Evolutionary conservation across 2,113 vertebrate genomes (phyloP).

Genomic region (Ictidomys tridecemlineatus): DNA sequence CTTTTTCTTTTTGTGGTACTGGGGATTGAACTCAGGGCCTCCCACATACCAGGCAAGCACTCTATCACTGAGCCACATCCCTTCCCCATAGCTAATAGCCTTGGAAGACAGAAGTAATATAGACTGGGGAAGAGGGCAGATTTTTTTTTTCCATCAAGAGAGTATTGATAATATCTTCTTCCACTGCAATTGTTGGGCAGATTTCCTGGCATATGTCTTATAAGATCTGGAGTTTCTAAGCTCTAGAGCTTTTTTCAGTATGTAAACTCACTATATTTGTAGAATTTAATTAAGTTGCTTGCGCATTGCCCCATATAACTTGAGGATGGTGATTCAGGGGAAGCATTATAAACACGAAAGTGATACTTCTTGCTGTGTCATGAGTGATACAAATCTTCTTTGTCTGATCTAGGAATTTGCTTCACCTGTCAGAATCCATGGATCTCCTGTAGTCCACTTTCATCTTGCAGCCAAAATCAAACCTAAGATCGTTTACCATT

Average conservation of each 20-base stretch:
- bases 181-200: not conserved
- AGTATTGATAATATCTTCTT: not conserved
- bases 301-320: not conserved
- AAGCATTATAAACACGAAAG: not conserved
- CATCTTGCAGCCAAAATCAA: not conserved
- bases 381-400: not conserved
- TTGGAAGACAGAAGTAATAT: not conserved
- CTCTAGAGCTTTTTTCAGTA: not conserved
- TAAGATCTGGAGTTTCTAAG: not conserved
- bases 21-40: too few species aligned
- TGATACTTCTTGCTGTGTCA: not conserved
- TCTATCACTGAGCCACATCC: too few species aligned
- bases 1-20: too few species aligned
- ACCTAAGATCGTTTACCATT: not conserved
- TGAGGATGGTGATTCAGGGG: fast-evolving
- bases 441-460: not conserved
- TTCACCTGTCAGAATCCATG: not conserved
- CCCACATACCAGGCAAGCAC: too few species aligned
- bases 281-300: not conserved
- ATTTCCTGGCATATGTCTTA: not conserved
- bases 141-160: not conserved
- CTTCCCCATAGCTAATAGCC: not conserved
- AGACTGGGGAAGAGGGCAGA: not conserved
- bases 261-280: not conserved
- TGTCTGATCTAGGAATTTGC: not conserved